Base-by-base conservation (phyloP, 2,113 vertebrate genomes). In the Chelonoidis abingdonii region DNA sequence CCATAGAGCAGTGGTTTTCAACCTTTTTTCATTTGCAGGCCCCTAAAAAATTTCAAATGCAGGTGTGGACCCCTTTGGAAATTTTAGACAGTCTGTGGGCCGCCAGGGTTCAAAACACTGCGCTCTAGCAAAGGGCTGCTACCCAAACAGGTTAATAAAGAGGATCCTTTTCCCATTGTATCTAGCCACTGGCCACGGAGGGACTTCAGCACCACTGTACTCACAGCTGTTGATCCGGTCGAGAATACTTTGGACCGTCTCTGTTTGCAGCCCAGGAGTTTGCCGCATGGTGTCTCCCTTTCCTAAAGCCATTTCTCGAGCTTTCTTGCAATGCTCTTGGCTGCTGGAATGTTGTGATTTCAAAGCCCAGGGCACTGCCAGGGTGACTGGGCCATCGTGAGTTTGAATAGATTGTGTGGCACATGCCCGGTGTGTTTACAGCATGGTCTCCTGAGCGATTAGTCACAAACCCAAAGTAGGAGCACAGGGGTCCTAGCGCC, bases 401-500 rank as follows among this genome's bases (percentile, higher is more conserved):
- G 24, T 78, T 44, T 38, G 19, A 56, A 31, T 41, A 41, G 83
- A 24, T 72, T 78, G 24, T 0, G 0, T 76, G 79, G 75, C 65
- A 62, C 2, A 6, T 19, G 38, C 86, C 84, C 25, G 84, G 82
- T 95, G 82, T 87, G 80, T 80, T 57, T 0, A 0, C 44, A 84
- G 69, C 83, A 56, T 59, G 35, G 2, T 41, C 80, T 88, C 54
- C 22, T 27, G 31, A 22, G 47, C n/a, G 24, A 49, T 38, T 80
- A 29, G 13, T 80, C 1, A 0, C 10, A 83, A 88, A 53, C 41
- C 47, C 38, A 75, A n/a, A 5, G 87, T 57, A 57, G 5, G 69
- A 59, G 83, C 95, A 84, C 53, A n/a, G 78, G 89, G 90, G 83
- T 89, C 53, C n/a, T 76, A 44, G 38, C 50, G 49, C 50, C 44